Evolutionary conservation across 2,888 invertebrate genomes (phyloP).

Genomic region (Diploptera punctata): DNA sequence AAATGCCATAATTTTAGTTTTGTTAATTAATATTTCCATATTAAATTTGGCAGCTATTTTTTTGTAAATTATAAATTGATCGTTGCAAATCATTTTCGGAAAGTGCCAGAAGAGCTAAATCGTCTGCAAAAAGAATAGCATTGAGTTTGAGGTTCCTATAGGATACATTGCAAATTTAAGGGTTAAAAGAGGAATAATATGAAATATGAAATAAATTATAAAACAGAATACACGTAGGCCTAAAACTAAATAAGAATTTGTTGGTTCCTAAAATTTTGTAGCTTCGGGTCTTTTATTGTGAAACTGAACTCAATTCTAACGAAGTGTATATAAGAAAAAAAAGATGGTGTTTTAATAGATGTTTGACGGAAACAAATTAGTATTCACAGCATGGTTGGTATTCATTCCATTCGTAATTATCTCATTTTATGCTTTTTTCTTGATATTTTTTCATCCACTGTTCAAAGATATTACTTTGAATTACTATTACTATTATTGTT

Average conservation of each 20-base stretch:
- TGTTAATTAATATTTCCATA: no score
- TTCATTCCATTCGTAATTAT: slow-evolving; percentile 19
- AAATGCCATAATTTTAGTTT: no score
- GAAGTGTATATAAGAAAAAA: slow-evolving; percentile 13
- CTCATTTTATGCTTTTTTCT: slow-evolving; percentile 21
- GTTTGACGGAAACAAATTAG: slow-evolving; percentile 20
- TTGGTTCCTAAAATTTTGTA: background rate
- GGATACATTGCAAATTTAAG: no score
- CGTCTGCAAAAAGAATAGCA: no score
- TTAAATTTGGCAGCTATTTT: no score
- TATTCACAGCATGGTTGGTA: slow-evolving; percentile 13
- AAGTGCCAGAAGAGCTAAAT: no score
- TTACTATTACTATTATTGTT: slow-evolving; percentile 14
- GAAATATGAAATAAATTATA: no score
- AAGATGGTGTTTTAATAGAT: slow-evolving; percentile 20
- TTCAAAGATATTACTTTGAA: slow-evolving; percentile 23
- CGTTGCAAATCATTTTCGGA: no score
- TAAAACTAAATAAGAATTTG: slow-evolving; percentile 2
- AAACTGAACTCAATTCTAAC: slow-evolving; percentile 14
- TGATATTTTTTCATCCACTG: background rate
- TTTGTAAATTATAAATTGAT: no score
- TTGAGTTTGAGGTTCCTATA: no score
- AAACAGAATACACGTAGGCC: no score
- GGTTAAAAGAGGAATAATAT: no score
- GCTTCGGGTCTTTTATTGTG: slow-evolving; percentile 5